Evolutionary conservation across 1,140 invertebrate genomes (phyloP).

Genomic region (Macrotrachela quadricornifera): DNA sequence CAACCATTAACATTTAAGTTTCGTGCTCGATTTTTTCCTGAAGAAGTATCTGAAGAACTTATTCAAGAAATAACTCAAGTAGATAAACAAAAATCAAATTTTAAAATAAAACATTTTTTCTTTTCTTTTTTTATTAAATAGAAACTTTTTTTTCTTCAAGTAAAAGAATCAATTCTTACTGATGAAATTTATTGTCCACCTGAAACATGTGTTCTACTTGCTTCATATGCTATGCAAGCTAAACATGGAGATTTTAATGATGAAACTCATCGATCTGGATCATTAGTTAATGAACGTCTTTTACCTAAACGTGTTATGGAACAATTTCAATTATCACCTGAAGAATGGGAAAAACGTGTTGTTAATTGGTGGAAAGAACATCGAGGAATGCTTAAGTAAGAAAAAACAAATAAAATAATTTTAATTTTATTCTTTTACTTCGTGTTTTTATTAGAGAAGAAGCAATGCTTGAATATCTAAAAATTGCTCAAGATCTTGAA

Average conservation of each 20-base stretch:
- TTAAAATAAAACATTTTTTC: neutral
- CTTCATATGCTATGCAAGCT: constrained; percentile 92
- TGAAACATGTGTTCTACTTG: constrained; percentile 87
- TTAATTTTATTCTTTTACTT: no score
- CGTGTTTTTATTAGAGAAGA: constrained; percentile 56
- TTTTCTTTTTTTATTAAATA: constrained; percentile 31
- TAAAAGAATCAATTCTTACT: constrained; percentile 84
- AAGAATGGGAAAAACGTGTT: constrained; percentile 94
- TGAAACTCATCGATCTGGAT: constrained; percentile 50
- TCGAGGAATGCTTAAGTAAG: constrained; percentile 36
- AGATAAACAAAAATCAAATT: constrained; percentile 10
- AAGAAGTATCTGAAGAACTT: constrained; percentile 91
- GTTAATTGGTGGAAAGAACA: constrained; percentile 84
- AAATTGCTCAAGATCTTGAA: constrained; percentile 93
- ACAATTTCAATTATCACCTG: constrained; percentile 84
- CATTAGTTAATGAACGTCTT: constrained; percentile 67
- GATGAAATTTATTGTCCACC: constrained; percentile 95
- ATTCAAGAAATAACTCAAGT: constrained; percentile 87
- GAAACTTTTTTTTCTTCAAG: constrained; percentile 88
- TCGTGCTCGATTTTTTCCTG: constrained; percentile 97
- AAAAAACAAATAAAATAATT: no score
- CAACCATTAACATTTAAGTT: constrained; percentile 89
- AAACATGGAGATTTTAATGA: constrained; percentile 75
- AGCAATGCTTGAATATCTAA: constrained; percentile 96
- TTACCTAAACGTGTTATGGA: constrained; percentile 76